Evolutionary conservation across 2,888 invertebrate species (phyloP), one percentile per base, ranked within the genome.

Genomic region (Drosophila silvestris): DNA sequence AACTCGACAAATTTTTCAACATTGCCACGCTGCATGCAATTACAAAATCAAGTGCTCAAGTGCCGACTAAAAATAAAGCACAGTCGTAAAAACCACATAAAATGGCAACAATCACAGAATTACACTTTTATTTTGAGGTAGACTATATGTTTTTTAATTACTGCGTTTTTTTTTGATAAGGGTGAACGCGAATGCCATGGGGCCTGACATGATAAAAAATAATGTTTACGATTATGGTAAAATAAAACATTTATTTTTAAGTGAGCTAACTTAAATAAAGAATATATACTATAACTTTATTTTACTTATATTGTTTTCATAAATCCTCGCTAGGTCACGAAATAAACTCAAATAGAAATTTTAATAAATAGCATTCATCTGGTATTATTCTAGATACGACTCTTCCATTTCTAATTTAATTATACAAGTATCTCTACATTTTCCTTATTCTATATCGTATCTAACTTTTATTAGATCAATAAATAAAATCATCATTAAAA

Each of bases 1-100:
- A 87, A 82, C 59, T 80, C 79, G 79, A 83, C 89, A 87, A 85
- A 85, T 89, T 83, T 47, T 77, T 87, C 68, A 76, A 56, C 74
- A 80, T 73, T 82, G 47, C 39, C 41, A 22, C 63, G 63, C 65
- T 59, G 68, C 66, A 75, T 47, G 47, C 87, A 89, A 89, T 89
- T 89, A 90, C 77, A 85, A 89, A 85, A 66, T 76, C 74, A 79
- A 82, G 80, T 83, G 74, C 74, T 60, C 50, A 59, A 72, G 54
- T 19, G 10, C 12, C 3, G 30, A 14, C 32, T 35, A 28, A 22
- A 68, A 54, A 67, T 65, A 44, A 67, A 68, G 53, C 39, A 22
- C 61, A 58, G 68, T 76, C 82, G 63, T 81, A 61, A 84, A 83
- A 70, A 44, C 33, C 60, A 60, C 68, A 60, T 52, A 58, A 57